These are phyloP conservation scores for Rotaria macrura DNA, from an alignment of 2,888 invertebrate species.

Conservation along the genomic window DNA sequence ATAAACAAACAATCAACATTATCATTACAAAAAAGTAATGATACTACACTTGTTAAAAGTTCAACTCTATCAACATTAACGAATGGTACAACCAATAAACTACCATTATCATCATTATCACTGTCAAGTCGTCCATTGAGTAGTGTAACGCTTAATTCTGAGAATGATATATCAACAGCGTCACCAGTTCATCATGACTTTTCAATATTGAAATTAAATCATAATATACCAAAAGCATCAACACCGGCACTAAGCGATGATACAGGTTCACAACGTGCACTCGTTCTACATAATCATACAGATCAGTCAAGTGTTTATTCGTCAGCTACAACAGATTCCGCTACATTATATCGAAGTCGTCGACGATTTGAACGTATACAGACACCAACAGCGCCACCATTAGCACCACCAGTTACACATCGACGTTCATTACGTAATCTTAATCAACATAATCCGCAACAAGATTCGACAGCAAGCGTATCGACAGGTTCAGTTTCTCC, in stretches of 20 bases:
- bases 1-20: conserved; percentile 6
- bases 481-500: not conserved
- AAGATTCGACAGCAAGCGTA: not conserved
- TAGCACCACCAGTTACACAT: not conserved
- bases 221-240: not conserved
- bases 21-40: not conserved
- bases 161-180: not conserved
- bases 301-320: conserved; percentile 4
- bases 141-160: not conserved
- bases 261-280: not conserved
- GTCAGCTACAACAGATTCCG: not conserved
- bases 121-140: conserved; percentile 12
- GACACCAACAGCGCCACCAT: not conserved
- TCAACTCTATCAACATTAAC: conserved; percentile 7
- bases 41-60: not conserved
- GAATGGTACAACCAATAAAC: not conserved
- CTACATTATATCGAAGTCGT: not conserved
- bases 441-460: not conserved
- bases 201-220: not conserved
- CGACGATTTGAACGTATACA: not conserved
- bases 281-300: not conserved
- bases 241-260: not conserved
- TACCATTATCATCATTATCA: not conserved
- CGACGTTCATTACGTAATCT: not conserved
- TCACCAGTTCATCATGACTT: not conserved